phyloP scores from a whole-genome alignment of 2,888 invertebrate species.

The Xanthia icteritia region DNA sequence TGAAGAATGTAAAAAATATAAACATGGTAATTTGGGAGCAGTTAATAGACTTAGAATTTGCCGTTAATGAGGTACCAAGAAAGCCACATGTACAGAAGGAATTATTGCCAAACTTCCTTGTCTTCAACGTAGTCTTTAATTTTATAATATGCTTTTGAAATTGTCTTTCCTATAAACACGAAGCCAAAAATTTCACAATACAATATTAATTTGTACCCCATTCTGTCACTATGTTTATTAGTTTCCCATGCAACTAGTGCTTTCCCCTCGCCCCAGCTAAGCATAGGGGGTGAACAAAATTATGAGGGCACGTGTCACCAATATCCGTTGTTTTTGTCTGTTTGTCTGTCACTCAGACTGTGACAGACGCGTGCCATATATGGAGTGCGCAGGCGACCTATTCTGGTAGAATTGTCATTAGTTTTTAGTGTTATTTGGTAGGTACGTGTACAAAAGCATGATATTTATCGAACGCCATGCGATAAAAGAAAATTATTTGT shows the following conservation, averaged over 20 bases:
- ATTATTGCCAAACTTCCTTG: too few relatives aligned
- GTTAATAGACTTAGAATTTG: too few relatives aligned
- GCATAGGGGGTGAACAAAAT: constrained; percentile 70
- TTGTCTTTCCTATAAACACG: neutral
- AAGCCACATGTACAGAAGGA: too few relatives aligned
- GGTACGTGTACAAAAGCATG: neutral
- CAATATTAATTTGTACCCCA: constrained; percentile 40
- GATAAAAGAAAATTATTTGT: neutral
- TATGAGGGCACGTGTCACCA: constrained; percentile 78
- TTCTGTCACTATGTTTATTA: constrained; percentile 29
- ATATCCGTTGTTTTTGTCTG: constrained; percentile 78
- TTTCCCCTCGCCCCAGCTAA: constrained; percentile 53
- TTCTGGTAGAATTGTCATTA: constrained; percentile 35
- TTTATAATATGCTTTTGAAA: too few relatives aligned
- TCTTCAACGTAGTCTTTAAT: too few relatives aligned
- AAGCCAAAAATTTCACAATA: neutral
- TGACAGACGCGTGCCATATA: constrained; percentile 58
- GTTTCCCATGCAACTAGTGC: constrained; percentile 64
- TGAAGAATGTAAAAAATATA: too few relatives aligned
- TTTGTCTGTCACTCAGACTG: constrained; percentile 73
- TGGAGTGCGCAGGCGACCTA: constrained; percentile 31
- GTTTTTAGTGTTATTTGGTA: constrained; percentile 24
- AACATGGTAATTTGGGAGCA: too few relatives aligned
- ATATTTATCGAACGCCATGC: neutral
- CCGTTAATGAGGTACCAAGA: too few relatives aligned